phyloP scores from a whole-genome alignment of 2,888 invertebrate species.

The Scaptomyza polygonia region DNA sequence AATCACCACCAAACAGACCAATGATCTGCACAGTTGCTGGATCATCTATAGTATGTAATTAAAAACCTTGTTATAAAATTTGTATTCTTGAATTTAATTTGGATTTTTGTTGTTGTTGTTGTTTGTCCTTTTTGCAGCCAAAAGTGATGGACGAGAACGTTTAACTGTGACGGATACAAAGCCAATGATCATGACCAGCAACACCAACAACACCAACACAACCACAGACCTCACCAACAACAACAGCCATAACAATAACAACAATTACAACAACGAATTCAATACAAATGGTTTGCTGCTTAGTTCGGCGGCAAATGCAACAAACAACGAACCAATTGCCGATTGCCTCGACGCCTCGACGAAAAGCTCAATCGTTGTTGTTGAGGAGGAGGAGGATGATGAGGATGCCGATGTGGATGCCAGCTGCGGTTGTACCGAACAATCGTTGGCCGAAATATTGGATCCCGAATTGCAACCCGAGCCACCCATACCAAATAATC shows the following conservation, averaged over 20 bases:
- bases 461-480: constrained; percentile 92
- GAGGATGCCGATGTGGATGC: constrained; percentile 73
- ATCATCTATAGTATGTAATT: constrained; percentile 88
- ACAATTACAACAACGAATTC: constrained; percentile 32
- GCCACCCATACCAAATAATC: constrained; percentile 90
- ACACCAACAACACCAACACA: constrained; percentile 42
- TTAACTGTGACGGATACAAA: constrained; percentile 83
- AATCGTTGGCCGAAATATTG: constrained; percentile 89
- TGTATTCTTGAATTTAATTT: too few species aligned
- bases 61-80: too few species aligned
- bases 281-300: constrained; percentile 44
- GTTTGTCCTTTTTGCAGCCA: constrained; percentile 71
- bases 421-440: constrained; percentile 76
- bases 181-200: constrained; percentile 74
- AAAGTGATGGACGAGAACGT: constrained; percentile 84
- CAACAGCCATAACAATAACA: constrained; percentile 47
- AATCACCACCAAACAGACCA: constrained; percentile 87
- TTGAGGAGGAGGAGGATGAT: too few species aligned
- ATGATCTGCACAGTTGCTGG: constrained; percentile 90
- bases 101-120: background rate
- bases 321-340: constrained; percentile 1
- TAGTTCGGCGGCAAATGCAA: constrained; percentile 42
- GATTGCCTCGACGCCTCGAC: constrained; percentile 30
- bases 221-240: constrained; percentile 60
- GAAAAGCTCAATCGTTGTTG: too few species aligned